A percentile compares a stretch with the other conserved stretches of the same genome.
phyloP scores from a whole-genome alignment of 2,113 vertebrate genomes.

The Nestor notabilis region DNA sequence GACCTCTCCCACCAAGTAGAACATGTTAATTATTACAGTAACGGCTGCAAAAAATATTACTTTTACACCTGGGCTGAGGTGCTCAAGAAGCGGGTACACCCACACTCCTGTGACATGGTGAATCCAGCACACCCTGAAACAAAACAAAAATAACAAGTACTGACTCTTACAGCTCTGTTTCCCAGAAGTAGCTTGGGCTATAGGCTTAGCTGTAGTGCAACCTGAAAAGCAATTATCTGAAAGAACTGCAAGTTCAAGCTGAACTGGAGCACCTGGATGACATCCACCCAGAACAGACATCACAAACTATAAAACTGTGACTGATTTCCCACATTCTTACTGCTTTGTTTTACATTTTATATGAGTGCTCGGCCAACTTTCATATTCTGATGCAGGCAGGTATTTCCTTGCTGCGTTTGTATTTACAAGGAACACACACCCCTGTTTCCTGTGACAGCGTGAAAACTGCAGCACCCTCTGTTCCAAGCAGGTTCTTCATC shows the following conservation, averaged over 20 bases:
- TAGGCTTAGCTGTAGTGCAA: neutral
- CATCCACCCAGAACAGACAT: neutral
- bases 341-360: neutral
- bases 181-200: neutral
- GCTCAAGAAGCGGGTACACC: constrained; percentile 94
- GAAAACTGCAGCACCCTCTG: neutral
- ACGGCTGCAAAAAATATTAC: constrained; percentile 85
- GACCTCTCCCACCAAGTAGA: constrained; percentile 92
- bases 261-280: neutral
- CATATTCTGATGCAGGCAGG: neutral
- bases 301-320: neutral
- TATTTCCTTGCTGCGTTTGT: neutral
- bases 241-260: neutral
- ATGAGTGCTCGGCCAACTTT: neutral
- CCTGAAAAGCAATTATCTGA: neutral
- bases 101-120: constrained; percentile 95
- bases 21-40: constrained; percentile 80
- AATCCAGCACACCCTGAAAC: constrained; percentile 93
- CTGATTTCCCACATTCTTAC: neutral
- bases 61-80: constrained; percentile 83
- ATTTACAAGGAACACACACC: neutral
- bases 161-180: neutral
- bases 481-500: neutral
- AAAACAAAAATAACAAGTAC: constrained; percentile 35
- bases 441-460: neutral